Conservation (phyloP, 1,140 invertebrate genomes). For the Rhyzopertha dominica region DNA sequence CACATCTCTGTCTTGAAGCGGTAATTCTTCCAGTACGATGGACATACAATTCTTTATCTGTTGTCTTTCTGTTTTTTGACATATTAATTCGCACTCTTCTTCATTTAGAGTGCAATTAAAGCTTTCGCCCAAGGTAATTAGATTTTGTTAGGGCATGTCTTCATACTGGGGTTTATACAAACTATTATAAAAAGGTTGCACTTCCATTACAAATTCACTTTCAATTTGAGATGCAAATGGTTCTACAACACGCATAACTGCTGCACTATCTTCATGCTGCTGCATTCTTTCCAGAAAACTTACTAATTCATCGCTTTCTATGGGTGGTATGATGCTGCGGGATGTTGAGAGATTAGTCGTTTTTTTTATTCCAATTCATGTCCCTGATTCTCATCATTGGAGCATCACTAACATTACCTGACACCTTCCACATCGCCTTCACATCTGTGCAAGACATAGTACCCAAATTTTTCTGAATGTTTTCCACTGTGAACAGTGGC, state of each 20-base stretch:
- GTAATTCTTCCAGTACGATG: conserved; percentile 5
- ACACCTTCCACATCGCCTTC: too few relatives aligned
- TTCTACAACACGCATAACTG: conserved; percentile 10
- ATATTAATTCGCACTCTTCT: not conserved
- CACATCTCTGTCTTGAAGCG: conserved; percentile 3
- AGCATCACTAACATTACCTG: too few relatives aligned
- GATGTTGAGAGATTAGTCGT: too few relatives aligned
- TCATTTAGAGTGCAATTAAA: conserved; percentile 2
- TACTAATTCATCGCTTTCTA: conserved; percentile 3
- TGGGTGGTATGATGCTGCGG: too few relatives aligned
- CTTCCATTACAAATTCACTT: not conserved
- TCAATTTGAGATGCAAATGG: conserved; percentile 14
- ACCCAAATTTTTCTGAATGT: too few relatives aligned
- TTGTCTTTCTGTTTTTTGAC: conserved; percentile 3
- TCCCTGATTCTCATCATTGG: too few relatives aligned
- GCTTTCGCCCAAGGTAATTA: conserved; percentile 3
- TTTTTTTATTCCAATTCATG: too few relatives aligned
- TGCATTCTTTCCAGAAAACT: conserved; percentile 7
- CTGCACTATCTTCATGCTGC: not conserved
- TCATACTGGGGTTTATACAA: conserved; percentile 5
- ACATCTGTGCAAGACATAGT: too few relatives aligned
- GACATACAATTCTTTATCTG: too few relatives aligned
- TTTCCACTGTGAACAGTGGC: too few relatives aligned
- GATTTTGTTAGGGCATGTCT: conserved; percentile 2
- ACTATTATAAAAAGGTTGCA: not conserved